Base-by-base conservation (phyloP, 2,113 vertebrate species). In the Gallinago undulata region DNA sequence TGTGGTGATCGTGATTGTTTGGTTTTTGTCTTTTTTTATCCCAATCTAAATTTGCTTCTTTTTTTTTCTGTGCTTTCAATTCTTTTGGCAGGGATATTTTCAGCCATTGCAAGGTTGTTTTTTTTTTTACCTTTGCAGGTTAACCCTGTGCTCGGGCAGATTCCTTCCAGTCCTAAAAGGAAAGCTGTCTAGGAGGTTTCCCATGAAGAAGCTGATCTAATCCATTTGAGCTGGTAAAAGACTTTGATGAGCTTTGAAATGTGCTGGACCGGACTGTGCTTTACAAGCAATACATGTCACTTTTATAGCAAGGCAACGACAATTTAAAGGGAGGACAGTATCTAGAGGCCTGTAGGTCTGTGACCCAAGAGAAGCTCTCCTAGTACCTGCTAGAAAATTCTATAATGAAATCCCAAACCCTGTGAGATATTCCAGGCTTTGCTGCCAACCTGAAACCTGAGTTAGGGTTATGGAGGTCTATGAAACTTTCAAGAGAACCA, bases 401-500 rank as follows among this genome's bases (percentile, higher is more conserved):
- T 89, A 4, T 43, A 57, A 66, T 68, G 95, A 96, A 94, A 94
- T 82, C 81, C 67, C 94, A 94, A 84, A 96, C 94, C 62, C 67
- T 39, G 55, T 30, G 57, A 94, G 86, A 87, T 78, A 68, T 53
- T 51, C 84, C 62, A 66, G 84, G 70, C 84, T 94, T 92, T 57
- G 86, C 73, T 93, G 92, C 96, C 89, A 94, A 2, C 77, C 79
- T 90, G 91, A 94, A 96, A 97, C 91, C 87, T 15, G 92, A 96
- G 90, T 93, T 87, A 57, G 57, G 89, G 47, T 82, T 92, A 66
- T 50, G 66, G 70, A 91, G 37, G 28, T 62, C 93, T 72, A 95
- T 96, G 91, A 96, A 96, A 94, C 86, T 95, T 96, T 94, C 89
- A 96, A 3, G 94, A 96, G 96, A 93, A 47, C 55, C 12, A 22